Base-by-base conservation (phyloP, 2,797 vertebrate species). In the Tinamus major region DNA sequence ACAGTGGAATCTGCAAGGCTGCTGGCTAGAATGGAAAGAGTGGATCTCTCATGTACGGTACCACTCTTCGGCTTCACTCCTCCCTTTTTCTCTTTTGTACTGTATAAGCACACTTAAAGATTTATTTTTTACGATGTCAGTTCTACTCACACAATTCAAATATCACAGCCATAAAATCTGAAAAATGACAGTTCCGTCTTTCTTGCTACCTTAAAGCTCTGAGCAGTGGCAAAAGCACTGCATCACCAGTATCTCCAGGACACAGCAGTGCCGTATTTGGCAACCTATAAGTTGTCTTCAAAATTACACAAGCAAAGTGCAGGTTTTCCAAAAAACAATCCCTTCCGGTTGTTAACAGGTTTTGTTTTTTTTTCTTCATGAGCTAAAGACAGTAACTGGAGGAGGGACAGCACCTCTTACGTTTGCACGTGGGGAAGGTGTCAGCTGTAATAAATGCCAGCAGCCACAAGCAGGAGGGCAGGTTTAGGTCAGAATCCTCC, bases 321-420 rank as follows among this genome's bases (percentile, higher is more conserved):
- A 19, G 21, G 33, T 55, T 80, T 61, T 79, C 24, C 68, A 94
- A 68, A 82, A 86, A 88, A 48, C 44, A 82, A 49, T 42, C 41
- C 13, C 46, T 69, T 56, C 46, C 71, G 76, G 49, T 42, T 85
- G 65, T 46, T 72, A 85, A 81, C 53, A 72, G 76, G 12, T n/a
- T 67, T 31, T 18, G 17, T 31, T 17, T 31, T 31, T 48, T 48
- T 48, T 48, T 82, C 74, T 96, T 87, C 33, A 51, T 46, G 48
- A 89, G 79, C 85, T 96, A 88, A 94, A 91, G 56, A 82, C 62
- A 80, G 90, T 62, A 87, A 94, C 46, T 1, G 12, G 53, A 96
- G 83, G 76, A 86, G 81, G 37, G 33, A 64, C 62, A 87, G 65
- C 59, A 90, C 69, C 65, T 95, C 93, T 90, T 63, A 87, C 18